Conservation (phyloP, 2,888 invertebrate species). For the Leptinotarsa rubiginosa region DNA sequence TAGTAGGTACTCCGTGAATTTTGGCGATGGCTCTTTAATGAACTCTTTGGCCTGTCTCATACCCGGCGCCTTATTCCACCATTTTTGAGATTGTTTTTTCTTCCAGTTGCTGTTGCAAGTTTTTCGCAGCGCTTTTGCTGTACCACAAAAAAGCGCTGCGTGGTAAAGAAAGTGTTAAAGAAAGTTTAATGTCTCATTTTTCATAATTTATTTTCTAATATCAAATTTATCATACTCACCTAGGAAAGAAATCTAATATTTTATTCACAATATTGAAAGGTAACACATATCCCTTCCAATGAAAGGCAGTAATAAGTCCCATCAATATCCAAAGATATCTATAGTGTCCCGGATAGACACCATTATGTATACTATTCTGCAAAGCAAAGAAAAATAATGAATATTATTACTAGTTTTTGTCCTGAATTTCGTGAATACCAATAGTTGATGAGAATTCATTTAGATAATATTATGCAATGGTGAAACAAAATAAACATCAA, state of each 20-base stretch:
- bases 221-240: slow-evolving; percentile 69
- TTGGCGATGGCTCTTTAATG: no score
- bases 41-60: no score
- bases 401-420: not conserved
- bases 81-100: no score
- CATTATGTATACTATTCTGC: slow-evolving; percentile 95
- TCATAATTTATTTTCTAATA: no score
- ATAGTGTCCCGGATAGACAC: slow-evolving; percentile 95
- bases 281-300: slow-evolving; percentile 82
- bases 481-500: not conserved
- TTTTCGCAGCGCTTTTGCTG: no score
- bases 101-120: no score
- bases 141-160: no score
- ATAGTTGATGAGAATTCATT: not conserved
- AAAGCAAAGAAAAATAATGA: slow-evolving; percentile 61
- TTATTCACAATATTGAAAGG: slow-evolving; percentile 86
- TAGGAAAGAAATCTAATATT: slow-evolving; percentile 79
- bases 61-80: no score
- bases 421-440: not conserved
- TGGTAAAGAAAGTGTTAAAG: no score
- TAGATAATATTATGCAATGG: no score
- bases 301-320: slow-evolving; percentile 81
- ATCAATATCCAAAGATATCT: slow-evolving; percentile 89
- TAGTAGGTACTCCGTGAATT: no score
- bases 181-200: no score